phyloP scores from a whole-genome alignment of 2,888 invertebrate species.

The Halictus ligatus region DNA sequence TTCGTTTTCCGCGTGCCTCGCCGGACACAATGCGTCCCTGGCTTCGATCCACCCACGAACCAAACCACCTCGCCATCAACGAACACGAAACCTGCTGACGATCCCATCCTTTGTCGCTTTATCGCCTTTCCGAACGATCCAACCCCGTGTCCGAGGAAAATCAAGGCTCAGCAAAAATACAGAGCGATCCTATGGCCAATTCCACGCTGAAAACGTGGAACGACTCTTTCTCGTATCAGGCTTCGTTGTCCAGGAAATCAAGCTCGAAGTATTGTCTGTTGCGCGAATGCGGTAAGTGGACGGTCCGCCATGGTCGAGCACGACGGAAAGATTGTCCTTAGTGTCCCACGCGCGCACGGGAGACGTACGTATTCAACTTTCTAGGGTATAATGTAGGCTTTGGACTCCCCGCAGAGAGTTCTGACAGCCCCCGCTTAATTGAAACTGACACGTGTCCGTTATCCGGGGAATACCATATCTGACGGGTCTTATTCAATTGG shows the following conservation, averaged over 20 bases:
- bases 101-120: neutral
- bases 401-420: neutral
- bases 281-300: constrained; percentile 1
- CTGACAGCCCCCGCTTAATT: neutral
- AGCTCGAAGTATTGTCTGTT: neutral
- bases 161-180: neutral
- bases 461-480: neutral
- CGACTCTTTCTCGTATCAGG: neutral
- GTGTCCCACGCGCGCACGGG: neutral
- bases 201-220: neutral
- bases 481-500: neutral
- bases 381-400: neutral
- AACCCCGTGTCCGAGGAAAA: neutral
- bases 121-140: neutral
- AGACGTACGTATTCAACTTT: neutral
- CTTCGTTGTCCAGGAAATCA: neutral
- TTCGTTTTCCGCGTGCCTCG: constrained; percentile 41
- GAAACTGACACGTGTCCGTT: neutral
- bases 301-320: neutral
- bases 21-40: constrained; percentile 21
- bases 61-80: neutral
- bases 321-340: neutral
- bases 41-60: constrained; percentile 45
- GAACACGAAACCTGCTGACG: neutral
- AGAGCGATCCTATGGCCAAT: neutral